Base-by-base conservation (phyloP, 2,113 vertebrate species). In the Riparia riparia region DNA sequence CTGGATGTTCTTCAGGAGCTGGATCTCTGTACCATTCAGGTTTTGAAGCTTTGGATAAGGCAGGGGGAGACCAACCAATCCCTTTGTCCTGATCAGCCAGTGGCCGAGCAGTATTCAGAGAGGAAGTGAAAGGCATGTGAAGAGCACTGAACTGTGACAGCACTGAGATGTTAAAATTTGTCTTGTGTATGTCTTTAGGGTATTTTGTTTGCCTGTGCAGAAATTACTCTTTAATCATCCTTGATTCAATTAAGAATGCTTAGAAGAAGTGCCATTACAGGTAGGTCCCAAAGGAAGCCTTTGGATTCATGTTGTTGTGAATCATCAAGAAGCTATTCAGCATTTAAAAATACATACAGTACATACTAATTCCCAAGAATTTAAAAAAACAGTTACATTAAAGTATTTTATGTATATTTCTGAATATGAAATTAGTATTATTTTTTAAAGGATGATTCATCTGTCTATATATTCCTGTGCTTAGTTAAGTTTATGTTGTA, bases 41-140 rank as follows among this genome's bases (percentile, higher is more conserved):
- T 54, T 65, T 72, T n/a, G 37, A 70, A 85, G 37, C 32, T 45
- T 71, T 39, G 17, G 2, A 5, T 6, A 16, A 7, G 3, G 4
- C 26, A 22, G 3, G 12, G 18, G 4, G 17, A 86, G 11, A 71
- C 11, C 10, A n/a, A 1, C 12, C 18, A 45, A 0, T 58, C 39
- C 10, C 13, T 71, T 57, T 89, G 54, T 57, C 12, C 39, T 57
- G 6, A n/a, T 51, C 49, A 70, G 9, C 41, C 28, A 25, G 9
- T 58, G 42, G 6, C 32, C 9, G 2, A 31, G 22, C 39, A 76
- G 4, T 42, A 3, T 54, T 74, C 0, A 0, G 29, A 49, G 50
- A 44, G 31, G 13, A 65, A 41, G 4, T 19, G n/a, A 34, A 91
- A 89, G 6, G 18, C 10, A 1, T 19, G 5, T 73, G 34, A n/a